These are phyloP conservation scores for Borostomias antarcticus DNA, from an alignment of 2,797 vertebrate genomes.

Conservation along the genomic window DNA sequence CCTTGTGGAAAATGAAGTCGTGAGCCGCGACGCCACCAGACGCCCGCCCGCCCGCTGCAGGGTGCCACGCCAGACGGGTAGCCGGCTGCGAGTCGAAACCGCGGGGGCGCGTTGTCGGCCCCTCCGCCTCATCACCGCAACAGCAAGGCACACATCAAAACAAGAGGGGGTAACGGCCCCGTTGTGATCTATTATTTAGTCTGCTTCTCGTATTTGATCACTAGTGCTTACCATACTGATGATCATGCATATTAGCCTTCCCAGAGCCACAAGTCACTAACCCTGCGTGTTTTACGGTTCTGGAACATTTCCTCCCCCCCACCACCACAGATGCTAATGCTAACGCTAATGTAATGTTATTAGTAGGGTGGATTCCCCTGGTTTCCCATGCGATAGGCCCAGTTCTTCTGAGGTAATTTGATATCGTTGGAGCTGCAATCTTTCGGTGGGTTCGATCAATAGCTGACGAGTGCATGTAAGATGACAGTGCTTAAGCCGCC, in stretches of 20 bases:
- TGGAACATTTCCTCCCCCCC: constrained; percentile 37
- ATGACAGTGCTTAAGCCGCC: too few species aligned
- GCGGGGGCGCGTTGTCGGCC: constrained; percentile 57
- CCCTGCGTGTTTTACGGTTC: constrained; percentile 52
- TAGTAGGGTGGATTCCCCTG: too few species aligned
- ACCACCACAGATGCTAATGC: background rate
- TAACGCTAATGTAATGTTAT: too few species aligned
- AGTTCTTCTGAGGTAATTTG: constrained; percentile 17
- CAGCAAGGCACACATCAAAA: constrained; percentile 68
- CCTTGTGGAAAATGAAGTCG: constrained; percentile 39
- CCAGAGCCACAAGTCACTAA: constrained; percentile 50
- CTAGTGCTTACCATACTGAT: constrained; percentile 58
- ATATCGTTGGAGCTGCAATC: constrained; percentile 3
- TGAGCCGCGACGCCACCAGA: constrained; percentile 56
- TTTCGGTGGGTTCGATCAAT: background rate
- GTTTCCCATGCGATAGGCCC: too few species aligned
- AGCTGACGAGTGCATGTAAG: too few species aligned
- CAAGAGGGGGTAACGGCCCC: constrained; percentile 67
- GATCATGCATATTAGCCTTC: constrained; percentile 74
- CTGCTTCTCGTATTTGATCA: constrained; percentile 70
- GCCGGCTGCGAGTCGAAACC: constrained; percentile 70
- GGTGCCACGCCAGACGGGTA: constrained; percentile 50
- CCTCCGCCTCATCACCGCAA: constrained; percentile 63
- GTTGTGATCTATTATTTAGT: constrained; percentile 82
- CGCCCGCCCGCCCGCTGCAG: constrained; percentile 61